These are phyloP conservation scores for Ophion ventricosus DNA, from an alignment of 2,888 invertebrate genomes.

Conservation along the genomic window DNA sequence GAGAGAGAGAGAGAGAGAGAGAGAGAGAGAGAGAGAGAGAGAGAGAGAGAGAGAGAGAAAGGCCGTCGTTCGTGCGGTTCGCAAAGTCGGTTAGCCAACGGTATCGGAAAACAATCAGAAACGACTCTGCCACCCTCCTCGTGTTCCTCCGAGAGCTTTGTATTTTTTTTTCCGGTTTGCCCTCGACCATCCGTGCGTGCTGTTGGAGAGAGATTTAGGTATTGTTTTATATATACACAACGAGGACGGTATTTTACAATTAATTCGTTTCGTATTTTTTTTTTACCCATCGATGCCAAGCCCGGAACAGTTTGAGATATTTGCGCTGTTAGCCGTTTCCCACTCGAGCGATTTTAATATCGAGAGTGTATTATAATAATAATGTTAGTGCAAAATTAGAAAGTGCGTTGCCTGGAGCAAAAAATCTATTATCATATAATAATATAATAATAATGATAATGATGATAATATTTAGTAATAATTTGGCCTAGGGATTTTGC, in stretches of 20 bases:
- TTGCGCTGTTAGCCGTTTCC: background rate
- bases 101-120: constrained; percentile 63
- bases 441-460: too few species aligned
- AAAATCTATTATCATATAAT: too few species aligned
- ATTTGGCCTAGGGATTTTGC: too few species aligned
- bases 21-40: background rate
- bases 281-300: background rate
- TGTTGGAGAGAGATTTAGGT: constrained; percentile 20
- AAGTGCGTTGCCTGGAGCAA: too few species aligned
- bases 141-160: constrained; percentile 25
- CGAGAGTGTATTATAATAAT: background rate
- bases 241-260: constrained; percentile 16
- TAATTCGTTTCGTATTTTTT: constrained; percentile 41
- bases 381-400: too few species aligned
- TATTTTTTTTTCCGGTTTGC: background rate
- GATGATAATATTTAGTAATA: too few species aligned
- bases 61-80: constrained; percentile 22
- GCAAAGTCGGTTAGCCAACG: constrained; percentile 46
- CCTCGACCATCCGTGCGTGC: constrained; percentile 9
- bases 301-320: background rate
- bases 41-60: background rate
- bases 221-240: background rate
- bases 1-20: background rate
- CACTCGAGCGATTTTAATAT: background rate
- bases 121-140: constrained; percentile 41